Base-by-base conservation (phyloP, 2,888 invertebrate genomes). In the Parnassius orleans region DNA sequence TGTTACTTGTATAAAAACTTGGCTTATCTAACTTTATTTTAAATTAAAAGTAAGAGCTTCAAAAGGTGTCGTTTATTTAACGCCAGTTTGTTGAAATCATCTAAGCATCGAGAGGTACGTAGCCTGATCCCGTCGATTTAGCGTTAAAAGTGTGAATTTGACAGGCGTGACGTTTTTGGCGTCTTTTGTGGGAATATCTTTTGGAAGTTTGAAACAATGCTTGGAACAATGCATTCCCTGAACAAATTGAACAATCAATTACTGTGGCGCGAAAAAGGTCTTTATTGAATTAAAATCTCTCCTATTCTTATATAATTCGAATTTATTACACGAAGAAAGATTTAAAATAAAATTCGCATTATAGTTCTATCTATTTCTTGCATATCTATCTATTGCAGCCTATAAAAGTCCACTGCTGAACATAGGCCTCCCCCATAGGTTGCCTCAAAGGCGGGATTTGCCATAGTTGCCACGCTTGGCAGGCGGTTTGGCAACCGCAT, bases 161-260 rank as follows among this genome's bases (percentile, higher is more conserved):
- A 87, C 87, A 80, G 83, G 76, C 80, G 70, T 79, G 78, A 83
- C 85, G 87, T 85, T 87, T 87, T 87, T 84, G 78, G 76, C 74
- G 75, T 75, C 80, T 77, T 83, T 86, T 84, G 82, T 83, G 74
- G 68, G 75, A 78, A 78, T 79, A 80, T 84, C 84, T 87, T 83
- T 82, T 80, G 81, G 72, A 65, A 78, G 80, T 85, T 33, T 33
- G 33, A 87, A 87, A 86, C 86, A 86, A 86, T 86, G 83, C 85
- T 86, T 81, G 79, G 83, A 81, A 87, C 85, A 86, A 86, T 83
- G 83, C 75, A 33, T 7, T 33, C 33, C 0, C 33, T 33, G 33
- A 33, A 33, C 7, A 33, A 76, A 79, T 75, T 43, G 11, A 14
- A 14, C 11, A 51, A 51, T 11, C 10, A 24, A 33, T 33, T 33